Evolutionary conservation across 2,888 invertebrate species (phyloP).

Genomic region (Pandemis heparana): DNA sequence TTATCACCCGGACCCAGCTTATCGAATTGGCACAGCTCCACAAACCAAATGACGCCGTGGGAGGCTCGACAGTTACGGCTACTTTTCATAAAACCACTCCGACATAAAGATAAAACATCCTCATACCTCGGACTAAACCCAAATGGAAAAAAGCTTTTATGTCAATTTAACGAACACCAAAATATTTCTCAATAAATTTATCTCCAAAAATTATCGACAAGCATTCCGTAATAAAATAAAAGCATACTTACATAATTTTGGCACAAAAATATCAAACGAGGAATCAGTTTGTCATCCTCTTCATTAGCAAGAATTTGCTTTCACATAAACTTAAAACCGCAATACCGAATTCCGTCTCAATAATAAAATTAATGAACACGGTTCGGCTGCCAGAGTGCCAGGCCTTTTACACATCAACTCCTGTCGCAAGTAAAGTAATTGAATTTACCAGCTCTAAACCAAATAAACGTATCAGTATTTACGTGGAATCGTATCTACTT

Average conservation of each 20-base stretch:
- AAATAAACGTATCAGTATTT: not conserved
- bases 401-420: not conserved
- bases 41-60: conserved; percentile 39
- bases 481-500: not conserved
- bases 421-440: conserved; percentile 14
- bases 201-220: not conserved
- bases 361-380: conserved; percentile 45
- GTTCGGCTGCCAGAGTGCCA: conserved; percentile 28
- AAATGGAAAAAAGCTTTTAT: conserved; percentile 32
- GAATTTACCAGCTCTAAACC: conserved; percentile 21
- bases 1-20: conserved; percentile 60
- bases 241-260: conserved; percentile 34
- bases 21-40: conserved; percentile 60
- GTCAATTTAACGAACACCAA: conserved; percentile 23
- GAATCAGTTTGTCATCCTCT: conserved; percentile 39
- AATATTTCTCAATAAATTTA: not conserved
- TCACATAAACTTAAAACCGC: conserved; percentile 22
- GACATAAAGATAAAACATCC: conserved; percentile 36
- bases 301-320: conserved; percentile 41
- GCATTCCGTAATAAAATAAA: conserved; percentile 27
- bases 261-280: conserved; percentile 22
- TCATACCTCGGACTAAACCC: not conserved
- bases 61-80: conserved; percentile 22
- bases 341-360: conserved; percentile 42
- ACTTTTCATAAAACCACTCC: conserved; percentile 30